Evolutionary conservation across 2,113 vertebrate species (phyloP), one percentile per base, ranked within the genome.

Genomic region (Chaetodon trifascialis): DNA sequence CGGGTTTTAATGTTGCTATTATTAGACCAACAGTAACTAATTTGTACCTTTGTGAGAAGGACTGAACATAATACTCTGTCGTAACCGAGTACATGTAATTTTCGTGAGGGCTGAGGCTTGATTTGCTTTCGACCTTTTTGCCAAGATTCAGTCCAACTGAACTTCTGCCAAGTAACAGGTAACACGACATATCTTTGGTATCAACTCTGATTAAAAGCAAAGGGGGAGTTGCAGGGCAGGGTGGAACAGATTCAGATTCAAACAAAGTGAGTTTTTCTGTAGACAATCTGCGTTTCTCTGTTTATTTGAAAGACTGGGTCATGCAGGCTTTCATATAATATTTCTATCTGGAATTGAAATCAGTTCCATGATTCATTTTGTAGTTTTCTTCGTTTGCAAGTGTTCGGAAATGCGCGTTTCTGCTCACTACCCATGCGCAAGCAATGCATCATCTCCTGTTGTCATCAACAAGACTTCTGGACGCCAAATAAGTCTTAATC

Each of bases 401-500:
- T 23, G 25, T 40, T 7, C 11, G 25, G 54, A 51, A 79, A 68
- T 4, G 42, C 25, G 0, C 34, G 16, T n/a, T 11, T 52, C 30
- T 49, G 47, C 38, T n/a, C 55, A 46, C 11, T 25, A 30, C 6
- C 51, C 30, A 17, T 4, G 15, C 59, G 0, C 5, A 44, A 69
- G 63, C 34, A 63, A 11, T 60, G 46, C 1, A 21, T 54, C 23
- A 10, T 42, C 71, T 75, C 68, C 46, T 30, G 8, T 9, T 51
- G 64, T 75, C 65, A 83, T 59, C 62, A 82, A 69, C n/a, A 23
- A 5, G 75, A 73, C 67, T 52, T 52, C 79, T 56, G 62, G 51
- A 78, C 58, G 56, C 9, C 42, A 66, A 70, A 36, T 62, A 21
- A 49, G 55, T 82, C 75, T 62, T 78, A 63, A 90, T 88, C 67